Conservation (phyloP, 1,140 invertebrate species). For the Rhynchophorus ferrugineus region DNA sequence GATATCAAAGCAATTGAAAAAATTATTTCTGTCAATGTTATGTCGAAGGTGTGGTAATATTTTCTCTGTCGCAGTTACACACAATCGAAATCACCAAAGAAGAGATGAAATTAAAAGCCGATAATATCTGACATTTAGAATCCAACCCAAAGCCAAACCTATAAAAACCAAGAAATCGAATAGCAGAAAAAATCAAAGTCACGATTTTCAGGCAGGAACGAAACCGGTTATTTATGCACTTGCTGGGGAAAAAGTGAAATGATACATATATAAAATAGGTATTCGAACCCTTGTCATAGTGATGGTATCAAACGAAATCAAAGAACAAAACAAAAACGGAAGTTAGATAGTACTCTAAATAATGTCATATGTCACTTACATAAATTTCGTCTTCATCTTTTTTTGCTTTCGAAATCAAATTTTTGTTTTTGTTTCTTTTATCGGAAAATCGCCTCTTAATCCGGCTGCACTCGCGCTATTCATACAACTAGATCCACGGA, state of each 20-base stretch:
- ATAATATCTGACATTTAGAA: not conserved
- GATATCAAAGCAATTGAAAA: too few species aligned
- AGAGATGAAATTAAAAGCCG: too few species aligned
- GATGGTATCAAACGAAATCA: not conserved
- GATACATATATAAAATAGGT: slow-evolving; percentile 1
- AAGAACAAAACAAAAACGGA: not conserved
- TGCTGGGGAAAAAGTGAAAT: slow-evolving; percentile 15
- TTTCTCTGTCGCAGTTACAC: too few species aligned
- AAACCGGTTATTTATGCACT: slow-evolving; percentile 15
- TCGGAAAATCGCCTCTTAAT: slow-evolving; percentile 6
- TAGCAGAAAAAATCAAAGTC: slow-evolving; percentile 5
- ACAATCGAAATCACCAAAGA: too few species aligned
- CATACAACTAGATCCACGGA: slow-evolving; percentile 20
- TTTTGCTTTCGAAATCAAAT: not conserved
- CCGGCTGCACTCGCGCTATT: slow-evolving; percentile 14
- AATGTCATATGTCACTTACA: slow-evolving; percentile 17
- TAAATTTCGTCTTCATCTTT: slow-evolving; percentile 20
- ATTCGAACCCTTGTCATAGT: not conserved
- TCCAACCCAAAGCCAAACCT: not conserved
- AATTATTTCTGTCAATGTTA: too few species aligned
- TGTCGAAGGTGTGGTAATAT: too few species aligned
- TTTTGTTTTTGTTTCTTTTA: not conserved
- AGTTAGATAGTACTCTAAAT: too few species aligned
- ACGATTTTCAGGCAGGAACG: slow-evolving; percentile 4
- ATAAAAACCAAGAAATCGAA: too few species aligned